phyloP scores from a whole-genome alignment of 2,888 invertebrate genomes.

The Norana najaformis region DNA sequence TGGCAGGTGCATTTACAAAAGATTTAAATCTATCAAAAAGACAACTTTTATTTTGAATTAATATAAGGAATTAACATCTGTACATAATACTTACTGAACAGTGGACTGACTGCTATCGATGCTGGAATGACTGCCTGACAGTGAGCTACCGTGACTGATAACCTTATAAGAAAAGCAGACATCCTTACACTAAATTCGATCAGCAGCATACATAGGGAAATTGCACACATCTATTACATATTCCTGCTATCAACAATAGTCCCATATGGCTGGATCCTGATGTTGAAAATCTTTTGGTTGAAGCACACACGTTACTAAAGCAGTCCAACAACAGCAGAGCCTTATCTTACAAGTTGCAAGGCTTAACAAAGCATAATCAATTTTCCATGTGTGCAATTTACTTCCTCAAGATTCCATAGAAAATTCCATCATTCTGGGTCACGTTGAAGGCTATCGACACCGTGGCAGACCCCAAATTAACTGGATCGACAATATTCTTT shows the following conservation, averaged over 20 bases:
- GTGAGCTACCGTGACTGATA: slow-evolving; percentile 31
- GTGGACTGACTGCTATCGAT: slow-evolving; percentile 38
- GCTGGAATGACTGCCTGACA: slow-evolving; percentile 40
- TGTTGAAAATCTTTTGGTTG: too few relatives aligned
- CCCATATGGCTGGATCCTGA: too few relatives aligned
- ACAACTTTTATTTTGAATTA: background rate
- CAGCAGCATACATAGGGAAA: background rate
- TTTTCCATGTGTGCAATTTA: too few relatives aligned
- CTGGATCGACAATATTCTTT: too few relatives aligned
- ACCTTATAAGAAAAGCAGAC: background rate
- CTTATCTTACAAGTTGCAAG: too few relatives aligned
- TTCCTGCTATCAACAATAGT: background rate
- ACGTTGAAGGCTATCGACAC: too few relatives aligned
- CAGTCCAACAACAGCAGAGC: too few relatives aligned
- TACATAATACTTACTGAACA: slow-evolving; percentile 32
- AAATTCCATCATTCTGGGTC: too few relatives aligned
- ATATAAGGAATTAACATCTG: background rate
- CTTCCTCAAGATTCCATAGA: too few relatives aligned
- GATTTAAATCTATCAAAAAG: background rate
- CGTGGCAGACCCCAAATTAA: too few relatives aligned
- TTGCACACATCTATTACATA: background rate
- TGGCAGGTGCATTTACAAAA: background rate
- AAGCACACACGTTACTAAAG: too few relatives aligned
- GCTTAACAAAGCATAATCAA: too few relatives aligned
- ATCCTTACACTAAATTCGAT: background rate